Percentiles rank a stretch among this genome's conserved stretches.
Conservation (phyloP, 2,888 invertebrate genomes). For the Dicyrtomina minuta region DNA sequence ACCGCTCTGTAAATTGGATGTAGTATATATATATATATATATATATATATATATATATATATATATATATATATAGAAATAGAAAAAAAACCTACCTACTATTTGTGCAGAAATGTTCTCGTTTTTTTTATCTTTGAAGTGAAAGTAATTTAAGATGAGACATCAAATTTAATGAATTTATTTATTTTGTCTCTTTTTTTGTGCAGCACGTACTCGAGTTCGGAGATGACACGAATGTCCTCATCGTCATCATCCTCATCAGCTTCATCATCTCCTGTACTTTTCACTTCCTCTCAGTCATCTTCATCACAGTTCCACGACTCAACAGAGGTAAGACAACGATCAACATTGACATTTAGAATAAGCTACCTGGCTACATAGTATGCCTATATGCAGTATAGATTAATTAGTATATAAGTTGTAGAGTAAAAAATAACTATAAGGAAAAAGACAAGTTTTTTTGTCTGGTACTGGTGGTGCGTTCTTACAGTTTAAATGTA, state of each 20-base stretch:
- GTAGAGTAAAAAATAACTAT: too few relatives aligned
- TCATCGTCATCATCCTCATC: constrained; percentile 52
- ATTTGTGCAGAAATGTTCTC: too few relatives aligned
- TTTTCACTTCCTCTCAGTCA: constrained; percentile 46
- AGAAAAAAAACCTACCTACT: too few relatives aligned
- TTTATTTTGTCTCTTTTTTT: background rate
- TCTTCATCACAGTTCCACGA: constrained; percentile 48
- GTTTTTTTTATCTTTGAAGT: background rate
- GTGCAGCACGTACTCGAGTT: constrained; percentile 53
- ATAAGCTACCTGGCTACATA: background rate
- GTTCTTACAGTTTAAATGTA: too few relatives aligned
- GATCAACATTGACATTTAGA: too few relatives aligned
- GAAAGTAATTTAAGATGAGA: background rate
- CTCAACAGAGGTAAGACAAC: constrained; percentile 49
- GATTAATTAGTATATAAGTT: background rate
- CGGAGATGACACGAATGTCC: constrained; percentile 53
- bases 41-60: too few relatives aligned
- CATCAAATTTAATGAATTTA: constrained; percentile 7
- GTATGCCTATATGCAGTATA: too few relatives aligned
- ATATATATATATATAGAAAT: too few relatives aligned
- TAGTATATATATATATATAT: too few relatives aligned
- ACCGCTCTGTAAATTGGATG: too few relatives aligned
- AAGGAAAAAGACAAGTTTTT: too few relatives aligned
- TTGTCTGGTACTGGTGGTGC: too few relatives aligned
- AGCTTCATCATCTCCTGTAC: constrained; percentile 51